Base-by-base conservation (phyloP, 2,888 invertebrate species). In the Rosalia funebris region DNA sequence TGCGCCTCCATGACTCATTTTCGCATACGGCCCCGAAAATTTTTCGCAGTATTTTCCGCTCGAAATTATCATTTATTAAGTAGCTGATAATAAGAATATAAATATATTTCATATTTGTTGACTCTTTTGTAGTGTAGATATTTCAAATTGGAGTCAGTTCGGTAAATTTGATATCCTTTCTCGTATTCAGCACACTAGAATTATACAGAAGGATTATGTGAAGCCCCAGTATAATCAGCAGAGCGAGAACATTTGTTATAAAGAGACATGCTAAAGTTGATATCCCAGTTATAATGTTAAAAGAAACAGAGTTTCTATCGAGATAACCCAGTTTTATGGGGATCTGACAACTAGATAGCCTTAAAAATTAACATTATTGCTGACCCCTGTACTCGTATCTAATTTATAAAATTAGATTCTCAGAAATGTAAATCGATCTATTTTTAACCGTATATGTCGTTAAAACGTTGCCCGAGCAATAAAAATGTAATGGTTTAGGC, bases 381-480 rank as follows among this genome's bases (percentile, higher is more conserved):
- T 50, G 50, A 50, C 50, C 50, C 50, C n/a, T 25, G 19, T 12
- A 39, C 20, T 12, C 19, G 5, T 19, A 37, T 14, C 39, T 14
- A 39, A 14, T 15, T 50, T 14, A 20, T 25, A 50, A 50, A 50
- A 50, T 41, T 50, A 50, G 39, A 50, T 41, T 50, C 39, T 9
- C n/a, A 50, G 31, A 41, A 41, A 15, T 39, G 25, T 16, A 39
- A 25, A 25, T n/a, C 14, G 7, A 39, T 10, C 14, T 50, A 37
- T 50, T 20, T 50, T 50, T 39, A 41, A 41, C 37, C 36, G 12
- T 47, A 11, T 47, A 9, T 25, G 9, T 11, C 10, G 32, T 46
- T 31, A 14, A n/a, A 31, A 10, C 25, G 25, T 25, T 3, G 4
- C 25, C 4, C 25, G 3, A 5, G 25, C 25, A 25, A 25, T 25